Percentiles rank a stretch among this genome's conserved stretches.
These are phyloP conservation scores for Psilanteris sp. DNA, from an alignment of 1,140 invertebrate species.

Conservation along the genomic window DNA sequence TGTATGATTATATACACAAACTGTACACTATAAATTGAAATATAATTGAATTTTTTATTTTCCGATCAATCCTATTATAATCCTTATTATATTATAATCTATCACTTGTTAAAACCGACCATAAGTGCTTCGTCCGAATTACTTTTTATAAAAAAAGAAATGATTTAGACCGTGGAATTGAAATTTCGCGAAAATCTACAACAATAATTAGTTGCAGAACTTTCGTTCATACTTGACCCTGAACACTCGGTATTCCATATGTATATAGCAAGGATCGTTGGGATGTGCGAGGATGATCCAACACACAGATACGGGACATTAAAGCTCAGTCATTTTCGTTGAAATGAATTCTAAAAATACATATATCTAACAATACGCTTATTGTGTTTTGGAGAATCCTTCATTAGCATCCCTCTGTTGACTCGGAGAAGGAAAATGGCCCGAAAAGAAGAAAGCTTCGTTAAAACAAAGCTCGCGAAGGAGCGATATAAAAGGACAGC, in stretches of 20 bases:
- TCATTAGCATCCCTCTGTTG: conserved; percentile 41
- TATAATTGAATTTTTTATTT: too few relatives aligned
- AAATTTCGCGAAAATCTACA: background rate
- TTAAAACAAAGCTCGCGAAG: conserved; percentile 37
- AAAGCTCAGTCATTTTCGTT: conserved; percentile 3
- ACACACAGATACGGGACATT: conserved; percentile 5
- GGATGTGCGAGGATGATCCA: conserved; percentile 19
- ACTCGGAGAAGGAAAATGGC: background rate
- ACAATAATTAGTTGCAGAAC: conserved; percentile 36
- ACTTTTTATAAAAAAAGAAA: too few relatives aligned
- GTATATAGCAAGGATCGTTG: conserved; percentile 33
- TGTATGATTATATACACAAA: too few relatives aligned
- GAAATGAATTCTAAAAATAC: conserved; percentile 35
- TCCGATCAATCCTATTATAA: too few relatives aligned
- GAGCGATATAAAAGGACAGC: conserved; percentile 27
- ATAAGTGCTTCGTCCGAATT: too few relatives aligned
- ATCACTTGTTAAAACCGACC: too few relatives aligned
- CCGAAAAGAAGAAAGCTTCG: conserved; percentile 27
- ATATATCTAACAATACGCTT: conserved; percentile 10
- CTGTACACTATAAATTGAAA: too few relatives aligned
- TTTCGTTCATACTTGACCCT: conserved; percentile 52
- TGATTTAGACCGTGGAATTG: too few relatives aligned
- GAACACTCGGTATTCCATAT: conserved; percentile 23
- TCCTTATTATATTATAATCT: too few relatives aligned
- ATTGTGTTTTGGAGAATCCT: conserved; percentile 20